phyloP scores from a whole-genome alignment of 2,113 vertebrate species.

The Phrynosoma blainvillii region DNA sequence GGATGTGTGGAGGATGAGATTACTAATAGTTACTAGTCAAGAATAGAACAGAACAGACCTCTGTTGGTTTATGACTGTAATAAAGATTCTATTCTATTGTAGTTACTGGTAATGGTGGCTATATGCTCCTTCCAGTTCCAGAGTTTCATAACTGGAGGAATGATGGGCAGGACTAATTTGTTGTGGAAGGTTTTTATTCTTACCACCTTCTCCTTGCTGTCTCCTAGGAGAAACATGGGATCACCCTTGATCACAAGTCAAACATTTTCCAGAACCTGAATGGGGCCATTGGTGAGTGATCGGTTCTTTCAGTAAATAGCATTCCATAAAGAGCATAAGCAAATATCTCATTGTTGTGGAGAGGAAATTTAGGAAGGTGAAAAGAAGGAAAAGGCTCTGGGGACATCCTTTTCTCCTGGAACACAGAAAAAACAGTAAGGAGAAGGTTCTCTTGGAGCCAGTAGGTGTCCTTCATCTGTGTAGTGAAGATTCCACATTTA shows the following conservation, averaged over 20 bases:
- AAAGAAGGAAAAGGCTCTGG: neutral
- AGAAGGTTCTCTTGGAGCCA: too few species aligned
- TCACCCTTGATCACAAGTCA: constrained; percentile 81
- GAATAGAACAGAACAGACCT: too few species aligned
- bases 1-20: too few species aligned
- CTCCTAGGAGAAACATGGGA: constrained; percentile 76
- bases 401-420: too few species aligned
- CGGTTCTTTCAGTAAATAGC: neutral
- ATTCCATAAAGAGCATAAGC: neutral
- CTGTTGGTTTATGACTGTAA: too few species aligned
- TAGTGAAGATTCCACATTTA: too few species aligned
- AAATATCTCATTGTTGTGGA: neutral
- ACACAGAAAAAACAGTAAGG: too few species aligned
- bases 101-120: too few species aligned
- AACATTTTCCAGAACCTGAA: constrained; percentile 86
- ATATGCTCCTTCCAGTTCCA: neutral
- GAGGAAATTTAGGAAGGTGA: neutral
- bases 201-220: neutral
- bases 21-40: too few species aligned
- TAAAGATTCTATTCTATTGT: too few species aligned
- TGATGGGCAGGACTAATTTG: neutral
- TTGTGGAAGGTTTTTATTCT: neutral
- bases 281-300: constrained; percentile 80
- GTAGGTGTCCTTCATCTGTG: too few species aligned
- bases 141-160: neutral